Conservation (phyloP, 2,113 vertebrate species). For the Electrona antarctica region DNA sequence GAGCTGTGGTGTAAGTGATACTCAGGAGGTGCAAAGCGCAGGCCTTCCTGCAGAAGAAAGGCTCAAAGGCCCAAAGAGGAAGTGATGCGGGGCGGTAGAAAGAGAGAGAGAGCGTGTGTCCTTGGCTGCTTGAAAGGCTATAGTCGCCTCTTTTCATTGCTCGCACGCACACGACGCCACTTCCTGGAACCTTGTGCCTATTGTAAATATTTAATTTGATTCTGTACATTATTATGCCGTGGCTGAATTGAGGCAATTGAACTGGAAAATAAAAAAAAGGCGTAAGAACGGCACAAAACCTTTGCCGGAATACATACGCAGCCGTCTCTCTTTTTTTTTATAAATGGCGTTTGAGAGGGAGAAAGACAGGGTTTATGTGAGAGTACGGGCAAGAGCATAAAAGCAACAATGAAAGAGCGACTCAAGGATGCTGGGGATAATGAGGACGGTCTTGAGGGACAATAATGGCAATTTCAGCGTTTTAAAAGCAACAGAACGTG, state of each 20-base stretch:
- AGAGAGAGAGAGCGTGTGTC: slow-evolving; percentile 27
- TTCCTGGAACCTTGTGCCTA: slow-evolving; percentile 36
- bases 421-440: slow-evolving; percentile 28
- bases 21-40: slow-evolving; percentile 7
- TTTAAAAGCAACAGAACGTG: slow-evolving; percentile 30
- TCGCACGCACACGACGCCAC: slow-evolving; percentile 34
- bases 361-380: slow-evolving; percentile 18
- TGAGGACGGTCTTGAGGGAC: slow-evolving; percentile 13
- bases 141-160: slow-evolving; percentile 55
- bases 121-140: slow-evolving; percentile 58
- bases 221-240: slow-evolving; percentile 40
- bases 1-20: slow-evolving; percentile 1
- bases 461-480: slow-evolving; percentile 34
- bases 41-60: background rate
- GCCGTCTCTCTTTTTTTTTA: slow-evolving; percentile 13
- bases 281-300: slow-evolving; percentile 30
- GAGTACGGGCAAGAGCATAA: slow-evolving; percentile 12
- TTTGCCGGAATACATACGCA: slow-evolving; percentile 13
- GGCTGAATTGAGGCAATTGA: slow-evolving; percentile 41
- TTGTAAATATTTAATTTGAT: slow-evolving; percentile 66
- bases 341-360: slow-evolving; percentile 27
- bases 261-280: slow-evolving; percentile 16
- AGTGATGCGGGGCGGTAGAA: background rate
- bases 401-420: slow-evolving; percentile 15
- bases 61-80: too few relatives aligned